Evolutionary conservation across 30 jellyfish, hydroid and myxozoan species (phyloP).

Genomic region (Rhopilema esculentum): DNA sequence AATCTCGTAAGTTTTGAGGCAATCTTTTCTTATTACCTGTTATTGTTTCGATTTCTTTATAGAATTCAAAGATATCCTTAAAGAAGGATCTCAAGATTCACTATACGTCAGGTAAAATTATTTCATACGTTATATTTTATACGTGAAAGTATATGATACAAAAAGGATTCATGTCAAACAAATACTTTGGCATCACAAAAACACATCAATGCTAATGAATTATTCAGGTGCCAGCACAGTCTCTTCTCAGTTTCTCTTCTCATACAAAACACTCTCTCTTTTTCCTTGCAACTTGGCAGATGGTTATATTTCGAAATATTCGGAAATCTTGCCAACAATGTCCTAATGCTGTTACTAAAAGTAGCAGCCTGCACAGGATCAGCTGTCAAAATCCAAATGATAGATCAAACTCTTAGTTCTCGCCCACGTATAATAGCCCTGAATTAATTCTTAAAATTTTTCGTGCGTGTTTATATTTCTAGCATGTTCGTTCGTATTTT

Average conservation of each 20-base stretch:
- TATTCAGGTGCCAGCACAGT: no score
- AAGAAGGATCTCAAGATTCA: constrained; percentile 57
- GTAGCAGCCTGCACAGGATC: background rate
- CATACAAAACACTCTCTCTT: no score
- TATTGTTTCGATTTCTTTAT: background rate
- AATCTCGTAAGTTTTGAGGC: background rate
- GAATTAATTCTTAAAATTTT: no score
- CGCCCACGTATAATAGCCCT: background rate
- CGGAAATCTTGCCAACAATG: background rate
- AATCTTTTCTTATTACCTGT: background rate
- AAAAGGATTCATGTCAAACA: no score
- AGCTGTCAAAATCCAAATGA: background rate
- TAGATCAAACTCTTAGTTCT: background rate
- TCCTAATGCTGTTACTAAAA: background rate
- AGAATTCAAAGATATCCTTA: constrained; percentile 63
- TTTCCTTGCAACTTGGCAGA: no score
- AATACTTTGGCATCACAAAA: no score
- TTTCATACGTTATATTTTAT: background rate
- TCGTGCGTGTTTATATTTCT: no score
- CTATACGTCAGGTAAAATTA: constrained; percentile 59
- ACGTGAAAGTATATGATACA: no score
- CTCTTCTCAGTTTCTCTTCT: no score
- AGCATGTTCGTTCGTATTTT: no score
- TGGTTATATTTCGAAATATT: no score
- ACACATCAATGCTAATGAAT: no score